A percentile compares a stretch with the other conserved stretches of the same genome.
phyloP scores from a whole-genome alignment of 2,888 invertebrate genomes.

The Fragum sueziense region DNA sequence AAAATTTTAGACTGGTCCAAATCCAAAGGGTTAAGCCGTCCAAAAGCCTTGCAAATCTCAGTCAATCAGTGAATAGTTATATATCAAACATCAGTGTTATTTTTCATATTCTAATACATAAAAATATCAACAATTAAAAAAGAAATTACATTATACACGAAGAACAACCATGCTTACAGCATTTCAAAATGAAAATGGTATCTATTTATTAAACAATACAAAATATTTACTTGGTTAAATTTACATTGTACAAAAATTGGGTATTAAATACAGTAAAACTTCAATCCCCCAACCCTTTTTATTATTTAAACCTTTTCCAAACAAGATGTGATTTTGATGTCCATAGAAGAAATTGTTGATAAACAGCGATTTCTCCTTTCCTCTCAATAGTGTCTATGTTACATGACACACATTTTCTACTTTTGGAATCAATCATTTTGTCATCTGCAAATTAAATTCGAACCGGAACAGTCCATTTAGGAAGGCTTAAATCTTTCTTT shows the following conservation, averaged over 20 bases:
- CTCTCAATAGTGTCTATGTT: not conserved
- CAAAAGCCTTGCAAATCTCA: not conserved
- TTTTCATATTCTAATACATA: conserved; percentile 11
- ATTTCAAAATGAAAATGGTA: conserved; percentile 21
- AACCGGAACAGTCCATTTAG: too few species aligned
- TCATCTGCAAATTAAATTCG: too few species aligned
- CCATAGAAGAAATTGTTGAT: too few species aligned
- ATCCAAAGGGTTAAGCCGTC: not conserved
- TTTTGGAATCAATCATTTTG: too few species aligned
- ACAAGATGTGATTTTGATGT: too few species aligned
- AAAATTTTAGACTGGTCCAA: not conserved
- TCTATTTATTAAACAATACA: conserved; percentile 42
- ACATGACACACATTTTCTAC: too few species aligned
- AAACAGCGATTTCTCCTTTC: too few species aligned
- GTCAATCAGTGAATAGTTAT: not conserved
- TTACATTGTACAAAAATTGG: conserved; percentile 18
- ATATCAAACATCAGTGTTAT: not conserved
- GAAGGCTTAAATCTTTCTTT: too few species aligned
- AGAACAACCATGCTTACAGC: conserved; percentile 48
- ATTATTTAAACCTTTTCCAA: too few species aligned
- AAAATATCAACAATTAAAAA: conserved; percentile 21
- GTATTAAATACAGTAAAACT: conserved; percentile 14
- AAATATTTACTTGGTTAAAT: conserved; percentile 28
- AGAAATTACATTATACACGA: conserved; percentile 20
- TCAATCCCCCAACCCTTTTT: not conserved